Conservation (phyloP, 1,140 invertebrate species). For the Temnothorax curvispinosus region DNA sequence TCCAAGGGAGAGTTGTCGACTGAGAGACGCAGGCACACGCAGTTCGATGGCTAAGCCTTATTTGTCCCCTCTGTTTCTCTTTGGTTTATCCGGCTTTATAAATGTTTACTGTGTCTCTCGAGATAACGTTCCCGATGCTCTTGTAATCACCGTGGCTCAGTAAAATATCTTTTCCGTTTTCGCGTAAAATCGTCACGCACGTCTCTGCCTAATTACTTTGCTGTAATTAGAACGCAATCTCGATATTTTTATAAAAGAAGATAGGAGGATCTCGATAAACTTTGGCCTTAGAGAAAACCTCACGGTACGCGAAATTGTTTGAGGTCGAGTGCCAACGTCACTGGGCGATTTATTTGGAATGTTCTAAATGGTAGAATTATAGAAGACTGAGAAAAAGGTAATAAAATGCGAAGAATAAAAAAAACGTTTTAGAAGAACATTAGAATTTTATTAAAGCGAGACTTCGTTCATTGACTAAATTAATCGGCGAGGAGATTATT, state of each 20-base stretch:
- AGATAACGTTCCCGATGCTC: neutral
- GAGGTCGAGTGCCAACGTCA: neutral
- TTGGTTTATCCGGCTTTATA: neutral
- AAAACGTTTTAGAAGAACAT: neutral
- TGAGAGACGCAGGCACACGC: neutral
- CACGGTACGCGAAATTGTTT: constrained; percentile 1
- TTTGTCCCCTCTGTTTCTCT: neutral
- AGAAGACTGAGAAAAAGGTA: neutral
- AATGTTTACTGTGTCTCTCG: neutral
- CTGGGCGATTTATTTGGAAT: constrained; percentile 25
- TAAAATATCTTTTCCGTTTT: neutral
- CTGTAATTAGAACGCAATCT: neutral
- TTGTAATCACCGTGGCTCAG: neutral
- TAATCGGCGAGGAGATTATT: neutral
- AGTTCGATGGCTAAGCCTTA: neutral
- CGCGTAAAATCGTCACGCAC: neutral
- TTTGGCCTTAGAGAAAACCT: neutral
- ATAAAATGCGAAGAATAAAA: neutral
- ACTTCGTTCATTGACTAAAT: neutral
- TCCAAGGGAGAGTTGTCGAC: neutral
- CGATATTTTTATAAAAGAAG: neutral
- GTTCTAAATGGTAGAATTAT: neutral
- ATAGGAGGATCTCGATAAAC: neutral
- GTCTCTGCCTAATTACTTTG: neutral
- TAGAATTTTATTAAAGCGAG: neutral